Conservation (phyloP, 2,113 vertebrate genomes). For the Scophthalmus maximus region DNA sequence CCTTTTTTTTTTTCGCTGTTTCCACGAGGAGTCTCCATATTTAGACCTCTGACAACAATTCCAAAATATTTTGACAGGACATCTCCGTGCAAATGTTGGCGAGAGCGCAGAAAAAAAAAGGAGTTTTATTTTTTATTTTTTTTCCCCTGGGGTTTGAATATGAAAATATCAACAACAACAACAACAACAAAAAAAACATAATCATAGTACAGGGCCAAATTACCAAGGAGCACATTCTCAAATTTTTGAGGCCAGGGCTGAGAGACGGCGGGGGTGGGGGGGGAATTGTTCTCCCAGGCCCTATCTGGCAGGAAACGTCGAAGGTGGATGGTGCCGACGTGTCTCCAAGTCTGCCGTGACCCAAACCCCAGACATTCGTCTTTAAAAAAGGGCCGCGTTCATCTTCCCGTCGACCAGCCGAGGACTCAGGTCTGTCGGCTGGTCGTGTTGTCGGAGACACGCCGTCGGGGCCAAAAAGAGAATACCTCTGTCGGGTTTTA, state of each 20-base stretch:
- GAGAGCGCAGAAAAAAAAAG: constrained; percentile 49
- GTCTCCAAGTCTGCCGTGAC: constrained; percentile 48
- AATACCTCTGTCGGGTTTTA: too few species aligned
- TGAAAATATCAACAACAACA: constrained; percentile 79
- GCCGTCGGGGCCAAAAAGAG: too few species aligned
- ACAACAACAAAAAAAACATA: too few species aligned
- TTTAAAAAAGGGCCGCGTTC: constrained; percentile 30
- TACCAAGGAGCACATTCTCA: constrained; percentile 77
- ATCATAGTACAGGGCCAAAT: constrained; percentile 75
- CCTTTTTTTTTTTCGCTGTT: constrained; percentile 39
- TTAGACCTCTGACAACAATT: constrained; percentile 70
- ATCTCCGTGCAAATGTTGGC: constrained; percentile 59
- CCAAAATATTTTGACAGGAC: constrained; percentile 76
- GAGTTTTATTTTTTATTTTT: too few species aligned
- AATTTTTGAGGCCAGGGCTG: constrained; percentile 76
- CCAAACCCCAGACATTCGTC: constrained; percentile 59
- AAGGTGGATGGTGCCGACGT: constrained; percentile 72
- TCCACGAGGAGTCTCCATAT: constrained; percentile 59
- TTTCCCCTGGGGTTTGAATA: constrained; percentile 76
- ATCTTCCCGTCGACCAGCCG: constrained; percentile 20
- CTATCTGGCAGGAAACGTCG: constrained; percentile 65
- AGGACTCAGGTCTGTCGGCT: too few species aligned
- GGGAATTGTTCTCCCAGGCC: constrained; percentile 68
- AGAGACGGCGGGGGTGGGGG: constrained; percentile 39
- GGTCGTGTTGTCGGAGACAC: too few species aligned